Evolutionary conservation across 2,113 vertebrate genomes (phyloP), one percentile per base, ranked within the genome.

Genomic region (Orientallactaga bullata): DNA sequence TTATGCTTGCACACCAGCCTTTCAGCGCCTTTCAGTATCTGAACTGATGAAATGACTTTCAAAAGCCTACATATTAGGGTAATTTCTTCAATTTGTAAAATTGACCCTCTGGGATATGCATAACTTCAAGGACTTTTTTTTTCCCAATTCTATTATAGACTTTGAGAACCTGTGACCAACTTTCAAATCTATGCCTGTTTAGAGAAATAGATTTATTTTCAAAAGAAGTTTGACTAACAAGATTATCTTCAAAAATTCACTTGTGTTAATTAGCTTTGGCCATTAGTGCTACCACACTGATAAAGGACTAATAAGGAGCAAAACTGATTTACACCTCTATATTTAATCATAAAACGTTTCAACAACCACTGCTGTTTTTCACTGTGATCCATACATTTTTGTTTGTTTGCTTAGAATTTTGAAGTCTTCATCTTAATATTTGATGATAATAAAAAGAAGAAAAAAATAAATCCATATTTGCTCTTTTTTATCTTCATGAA

Each of bases 401-500:
- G 80, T 95, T 96, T 97, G 85, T 95, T 97, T 97, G 11, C 32
- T 97, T 94, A 42, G 68, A 65, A 89, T 78, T 39, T 81, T 78
- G 1, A 94, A 93, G 93, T 95, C 26, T 77, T 96, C 91, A 88
- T 51, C 1, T 84, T 96, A 96, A 94, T n/a, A 73, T 97, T 97
- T 96, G 90, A 97, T 89, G 60, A 89, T 76, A 88, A 97, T 95
- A 95, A 93, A 94, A 97, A 72, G 82, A 55, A 96, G 92, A 96
- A 97, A 85, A 35, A 96, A 95, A 85, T 77, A 91, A 92, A 96
- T 37, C 23, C 24, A 9, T 13, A 58, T 82, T 88, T 72, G 69
- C 15, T 82, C 37, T 81, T 91, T 71, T 85, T 68, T 23, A 60
- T 82, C 42, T 47, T 8, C 42, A 55, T 55, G 55, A 55, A 55